phyloP scores from a whole-genome alignment of 2,797 vertebrate species.

The Naso thynnoides region DNA sequence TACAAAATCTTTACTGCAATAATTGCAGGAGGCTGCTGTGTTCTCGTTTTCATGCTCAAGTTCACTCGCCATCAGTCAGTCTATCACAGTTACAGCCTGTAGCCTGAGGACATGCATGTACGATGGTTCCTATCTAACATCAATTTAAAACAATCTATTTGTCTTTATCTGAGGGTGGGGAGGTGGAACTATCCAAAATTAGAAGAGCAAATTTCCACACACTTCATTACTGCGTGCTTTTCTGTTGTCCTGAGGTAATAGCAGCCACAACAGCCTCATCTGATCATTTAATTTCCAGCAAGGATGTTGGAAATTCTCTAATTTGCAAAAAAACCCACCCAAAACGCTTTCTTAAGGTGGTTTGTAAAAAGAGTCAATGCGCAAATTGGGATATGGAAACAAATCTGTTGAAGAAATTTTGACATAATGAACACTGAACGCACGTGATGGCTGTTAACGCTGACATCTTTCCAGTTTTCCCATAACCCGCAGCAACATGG shows the following conservation, averaged over 20 bases:
- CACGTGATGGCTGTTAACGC: no score
- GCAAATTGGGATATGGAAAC: no score
- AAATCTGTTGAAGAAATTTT: no score
- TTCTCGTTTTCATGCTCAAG: constrained; percentile 62
- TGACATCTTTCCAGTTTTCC: no score
- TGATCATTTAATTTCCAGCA: background rate
- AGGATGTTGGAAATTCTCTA: background rate
- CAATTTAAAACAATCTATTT: constrained; percentile 25
- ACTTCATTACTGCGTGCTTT: background rate
- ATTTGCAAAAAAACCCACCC: no score
- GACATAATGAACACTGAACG: no score
- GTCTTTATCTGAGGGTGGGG: background rate
- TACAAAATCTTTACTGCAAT: constrained; percentile 58
- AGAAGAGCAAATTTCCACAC: background rate
- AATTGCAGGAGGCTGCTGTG: constrained; percentile 57
- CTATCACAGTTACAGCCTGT: constrained; percentile 9
- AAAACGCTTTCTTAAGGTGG: no score
- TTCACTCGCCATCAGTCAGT: constrained; percentile 52
- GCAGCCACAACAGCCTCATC: background rate
- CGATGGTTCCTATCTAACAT: constrained; percentile 13
- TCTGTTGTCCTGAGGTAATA: background rate
- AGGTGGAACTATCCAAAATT: background rate
- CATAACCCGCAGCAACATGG: no score
- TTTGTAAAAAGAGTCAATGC: no score
- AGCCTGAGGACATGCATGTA: constrained; percentile 11